Evolutionary conservation across 2,113 vertebrate species (phyloP).

Genomic region (Poicephalus meyeri): DNA sequence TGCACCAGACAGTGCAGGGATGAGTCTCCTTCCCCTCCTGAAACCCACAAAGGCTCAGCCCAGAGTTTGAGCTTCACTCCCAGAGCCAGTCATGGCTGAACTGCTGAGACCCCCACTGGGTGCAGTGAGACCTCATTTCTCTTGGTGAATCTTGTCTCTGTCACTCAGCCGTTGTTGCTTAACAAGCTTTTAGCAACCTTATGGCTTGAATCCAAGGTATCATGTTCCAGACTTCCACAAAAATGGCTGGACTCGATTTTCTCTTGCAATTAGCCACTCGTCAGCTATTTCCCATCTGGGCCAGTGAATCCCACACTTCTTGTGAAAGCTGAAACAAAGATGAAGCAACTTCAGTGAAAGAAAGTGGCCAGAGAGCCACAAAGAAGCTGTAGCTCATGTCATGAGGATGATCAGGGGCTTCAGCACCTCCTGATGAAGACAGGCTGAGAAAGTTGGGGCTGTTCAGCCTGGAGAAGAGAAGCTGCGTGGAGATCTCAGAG

Average conservation of each 20-base stretch:
- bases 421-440: background rate
- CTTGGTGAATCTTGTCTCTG: background rate
- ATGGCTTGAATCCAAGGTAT: background rate
- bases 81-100: background rate
- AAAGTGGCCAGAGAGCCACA: background rate
- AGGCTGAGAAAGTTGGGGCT: background rate
- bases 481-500: background rate
- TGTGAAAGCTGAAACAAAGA: background rate
- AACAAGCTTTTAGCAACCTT: background rate
- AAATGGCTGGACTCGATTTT: background rate
- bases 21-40: background rate
- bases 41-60: background rate
- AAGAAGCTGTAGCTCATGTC: background rate
- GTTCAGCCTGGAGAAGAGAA: background rate
- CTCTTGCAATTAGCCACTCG: background rate
- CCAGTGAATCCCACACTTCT: background rate
- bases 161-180: background rate
- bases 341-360: background rate
- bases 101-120: background rate
- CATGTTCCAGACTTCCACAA: background rate
- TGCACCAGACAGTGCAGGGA: background rate
- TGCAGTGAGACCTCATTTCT: background rate
- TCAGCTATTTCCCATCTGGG: background rate
- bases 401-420: background rate
- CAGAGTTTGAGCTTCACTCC: background rate